Conservation (phyloP, 1,140 invertebrate species). For the Pseudomyrmex pallidus region DNA sequence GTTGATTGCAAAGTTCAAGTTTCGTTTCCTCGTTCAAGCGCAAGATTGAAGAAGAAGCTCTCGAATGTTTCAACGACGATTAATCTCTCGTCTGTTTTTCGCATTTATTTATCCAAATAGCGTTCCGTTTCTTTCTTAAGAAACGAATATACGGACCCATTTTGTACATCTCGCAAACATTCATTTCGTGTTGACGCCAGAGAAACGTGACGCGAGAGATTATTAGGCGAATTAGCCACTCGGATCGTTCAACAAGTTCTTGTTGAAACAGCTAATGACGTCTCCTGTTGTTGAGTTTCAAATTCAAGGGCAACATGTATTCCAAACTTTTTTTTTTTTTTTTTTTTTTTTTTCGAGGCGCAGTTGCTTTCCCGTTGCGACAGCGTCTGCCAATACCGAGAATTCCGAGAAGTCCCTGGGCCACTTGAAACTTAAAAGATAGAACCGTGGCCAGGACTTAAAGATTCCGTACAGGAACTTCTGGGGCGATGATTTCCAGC, state of each 20-base stretch:
- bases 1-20: conserved; percentile 19
- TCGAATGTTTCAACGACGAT: not conserved
- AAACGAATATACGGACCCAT: too few species aligned
- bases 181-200: not conserved
- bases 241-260: conserved; percentile 18
- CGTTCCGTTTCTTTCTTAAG: not conserved
- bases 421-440: conserved; percentile 37
- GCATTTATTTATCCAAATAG: not conserved
- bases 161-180: not conserved
- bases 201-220: not conserved
- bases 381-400: not conserved
- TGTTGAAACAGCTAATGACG: not conserved
- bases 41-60: not conserved
- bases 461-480: conserved; percentile 9
- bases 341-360: not conserved
- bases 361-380: not conserved
- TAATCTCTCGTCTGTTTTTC: not conserved
- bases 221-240: not conserved
- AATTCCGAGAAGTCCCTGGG: not conserved
- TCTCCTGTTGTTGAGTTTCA: not conserved
- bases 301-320: conserved; percentile 14
- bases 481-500: conserved; percentile 16
- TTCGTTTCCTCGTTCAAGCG: not conserved
- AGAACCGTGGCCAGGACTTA: not conserved
- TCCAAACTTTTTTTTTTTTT: not conserved